phyloP scores from a whole-genome alignment of 2,113 vertebrate genomes.

The Osmerus mordax region DNA sequence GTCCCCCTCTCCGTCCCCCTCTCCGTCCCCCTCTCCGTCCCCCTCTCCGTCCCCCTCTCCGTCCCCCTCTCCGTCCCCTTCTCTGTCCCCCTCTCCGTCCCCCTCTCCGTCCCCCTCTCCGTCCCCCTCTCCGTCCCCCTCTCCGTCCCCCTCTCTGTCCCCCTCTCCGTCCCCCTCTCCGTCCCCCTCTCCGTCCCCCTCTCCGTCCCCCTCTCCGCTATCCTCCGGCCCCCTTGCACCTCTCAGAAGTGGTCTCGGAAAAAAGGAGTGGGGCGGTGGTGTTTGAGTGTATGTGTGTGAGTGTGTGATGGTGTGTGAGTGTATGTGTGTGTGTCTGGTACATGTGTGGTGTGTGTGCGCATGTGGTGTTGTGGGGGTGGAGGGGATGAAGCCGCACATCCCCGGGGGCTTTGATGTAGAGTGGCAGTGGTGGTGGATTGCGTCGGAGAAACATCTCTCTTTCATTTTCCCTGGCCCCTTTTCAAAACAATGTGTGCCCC shows the following conservation, averaged over 20 bases:
- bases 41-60: neutral
- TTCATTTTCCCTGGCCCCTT: slow-evolving; percentile 10
- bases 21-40: neutral
- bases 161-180: neutral
- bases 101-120: neutral
- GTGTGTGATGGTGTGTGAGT: no score
- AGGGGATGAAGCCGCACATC: neutral
- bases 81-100: slow-evolving; percentile 2
- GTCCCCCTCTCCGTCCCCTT: neutral
- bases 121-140: neutral
- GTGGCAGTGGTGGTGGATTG: neutral
- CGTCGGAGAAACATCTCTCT: slow-evolving; percentile 2
- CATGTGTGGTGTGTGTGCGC: no score
- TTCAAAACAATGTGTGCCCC: slow-evolving; percentile 1
- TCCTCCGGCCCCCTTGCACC: neutral
- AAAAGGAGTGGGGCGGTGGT: neutral
- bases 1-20: neutral
- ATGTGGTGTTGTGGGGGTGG: no score
- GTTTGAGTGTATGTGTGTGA: no score
- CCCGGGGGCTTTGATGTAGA: slow-evolving; percentile 2
- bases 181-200: neutral
- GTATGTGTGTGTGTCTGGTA: no score
- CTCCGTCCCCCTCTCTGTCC: slow-evolving; percentile 2
- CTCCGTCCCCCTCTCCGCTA: neutral
- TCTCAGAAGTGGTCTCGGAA: slow-evolving; percentile 7